Conservation (phyloP, 2,113 vertebrate species). For the Zosterops borbonicus region DNA sequence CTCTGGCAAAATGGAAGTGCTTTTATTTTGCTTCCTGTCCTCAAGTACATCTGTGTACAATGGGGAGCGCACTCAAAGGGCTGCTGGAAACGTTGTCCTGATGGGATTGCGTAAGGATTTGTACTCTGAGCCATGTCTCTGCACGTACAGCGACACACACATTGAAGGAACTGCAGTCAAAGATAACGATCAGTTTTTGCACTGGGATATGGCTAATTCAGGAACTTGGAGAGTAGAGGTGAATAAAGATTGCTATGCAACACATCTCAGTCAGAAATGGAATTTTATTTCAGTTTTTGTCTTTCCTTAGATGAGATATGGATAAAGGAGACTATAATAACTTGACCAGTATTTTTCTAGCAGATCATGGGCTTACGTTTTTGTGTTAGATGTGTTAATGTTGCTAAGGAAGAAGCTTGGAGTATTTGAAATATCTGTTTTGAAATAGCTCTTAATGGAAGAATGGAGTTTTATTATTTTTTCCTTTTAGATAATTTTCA, state of each 20-base stretch:
- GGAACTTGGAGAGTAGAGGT: not conserved
- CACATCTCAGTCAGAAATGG: not conserved
- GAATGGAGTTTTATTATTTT: not conserved
- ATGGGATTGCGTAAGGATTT: not conserved
- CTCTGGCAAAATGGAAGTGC: not conserved
- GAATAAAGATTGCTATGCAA: not conserved
- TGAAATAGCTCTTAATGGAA: not conserved
- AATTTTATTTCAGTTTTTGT: not conserved
- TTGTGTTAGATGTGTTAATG: not conserved
- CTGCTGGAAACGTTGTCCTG: not conserved
- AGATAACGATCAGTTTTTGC: not conserved
- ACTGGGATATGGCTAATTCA: not conserved
- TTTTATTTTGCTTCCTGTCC: not conserved
- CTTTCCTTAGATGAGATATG: not conserved
- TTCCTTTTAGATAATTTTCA: not conserved
- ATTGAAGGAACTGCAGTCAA: not conserved
- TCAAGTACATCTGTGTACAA: not conserved
- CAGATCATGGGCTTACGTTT: not conserved
- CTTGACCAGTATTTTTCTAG: not conserved
- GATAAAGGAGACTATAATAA: not conserved
- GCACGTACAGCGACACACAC: fast-evolving
- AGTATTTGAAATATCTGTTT: not conserved
- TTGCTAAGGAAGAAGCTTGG: not conserved
- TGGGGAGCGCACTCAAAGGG: not conserved
- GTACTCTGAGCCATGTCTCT: not conserved